Evolutionary conservation across 2,888 invertebrate genomes (phyloP).

Genomic region (Lochmaea capreae): DNA sequence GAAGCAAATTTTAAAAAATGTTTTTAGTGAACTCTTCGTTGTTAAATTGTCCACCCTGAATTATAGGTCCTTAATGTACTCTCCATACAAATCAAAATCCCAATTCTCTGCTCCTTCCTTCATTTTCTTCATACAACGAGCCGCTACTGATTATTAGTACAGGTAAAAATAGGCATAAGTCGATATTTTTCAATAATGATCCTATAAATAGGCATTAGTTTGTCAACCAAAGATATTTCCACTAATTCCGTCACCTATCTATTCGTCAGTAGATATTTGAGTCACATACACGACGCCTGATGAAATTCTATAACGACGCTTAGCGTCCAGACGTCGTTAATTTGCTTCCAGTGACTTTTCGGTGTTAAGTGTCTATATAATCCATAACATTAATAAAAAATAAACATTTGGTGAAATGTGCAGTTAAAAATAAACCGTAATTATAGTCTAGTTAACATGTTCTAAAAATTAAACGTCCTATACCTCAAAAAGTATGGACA

Average conservation of each 20-base stretch:
- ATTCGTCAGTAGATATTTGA: constrained; percentile 26
- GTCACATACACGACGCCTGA: constrained; percentile 31
- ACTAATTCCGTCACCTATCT: constrained; percentile 26
- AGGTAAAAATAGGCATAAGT: no score
- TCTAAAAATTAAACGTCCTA: no score
- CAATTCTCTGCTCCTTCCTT: no score
- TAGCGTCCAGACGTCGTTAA: constrained; percentile 30
- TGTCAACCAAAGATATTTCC: constrained; percentile 29
- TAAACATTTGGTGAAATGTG: neutral
- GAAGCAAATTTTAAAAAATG: no score
- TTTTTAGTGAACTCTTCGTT: no score
- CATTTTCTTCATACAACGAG: no score
- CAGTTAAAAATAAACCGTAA: neutral
- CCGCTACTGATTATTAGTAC: no score
- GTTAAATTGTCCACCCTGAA: no score
- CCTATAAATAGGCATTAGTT: neutral
- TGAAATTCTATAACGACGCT: constrained; percentile 34
- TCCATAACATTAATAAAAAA: neutral
- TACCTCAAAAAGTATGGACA: no score
- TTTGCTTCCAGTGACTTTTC: constrained; percentile 12
- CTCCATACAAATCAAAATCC: no score
- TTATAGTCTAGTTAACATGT: neutral
- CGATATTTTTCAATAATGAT: neutral
- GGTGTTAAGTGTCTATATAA: constrained; percentile 6
- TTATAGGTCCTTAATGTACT: no score